These are phyloP conservation scores for Hydrozoanthus tunicans DNA, from an alignment of 64 coral and sea anemone species.

Conservation along the genomic window DNA sequence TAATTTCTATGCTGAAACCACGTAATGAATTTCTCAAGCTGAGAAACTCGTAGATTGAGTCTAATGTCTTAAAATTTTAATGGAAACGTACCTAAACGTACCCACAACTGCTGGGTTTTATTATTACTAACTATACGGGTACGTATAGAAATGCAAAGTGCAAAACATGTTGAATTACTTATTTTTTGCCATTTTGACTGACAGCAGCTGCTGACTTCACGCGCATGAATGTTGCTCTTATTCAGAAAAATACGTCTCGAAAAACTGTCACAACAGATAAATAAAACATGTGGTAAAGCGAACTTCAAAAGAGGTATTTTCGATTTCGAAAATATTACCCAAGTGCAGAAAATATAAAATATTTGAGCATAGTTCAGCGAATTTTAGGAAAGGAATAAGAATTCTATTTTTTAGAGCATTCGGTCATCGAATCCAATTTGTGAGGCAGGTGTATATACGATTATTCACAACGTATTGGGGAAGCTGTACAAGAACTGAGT, in stretches of 20 bases:
- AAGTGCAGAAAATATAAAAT: not conserved
- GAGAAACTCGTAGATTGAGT: not conserved
- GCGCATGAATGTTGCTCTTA: not conserved
- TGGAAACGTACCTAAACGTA: not conserved
- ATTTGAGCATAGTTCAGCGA: not conserved
- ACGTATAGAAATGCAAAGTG: not conserved
- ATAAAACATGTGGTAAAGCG: not conserved
- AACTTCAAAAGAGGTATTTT: not conserved
- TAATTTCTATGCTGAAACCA: not conserved
- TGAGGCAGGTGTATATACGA: constrained; percentile 10
- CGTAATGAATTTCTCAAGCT: constrained; percentile 17
- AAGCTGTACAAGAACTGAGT: constrained; percentile 22
- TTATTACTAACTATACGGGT: not conserved
- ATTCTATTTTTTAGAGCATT: not conserved
- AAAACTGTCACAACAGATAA: not conserved
- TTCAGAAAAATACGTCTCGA: not conserved
- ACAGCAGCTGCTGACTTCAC: not conserved
- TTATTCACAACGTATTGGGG: not conserved
- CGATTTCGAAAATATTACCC: not conserved
- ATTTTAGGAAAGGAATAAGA: not conserved
- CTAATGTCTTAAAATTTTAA: constrained; percentile 10
- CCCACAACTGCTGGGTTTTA: constrained; percentile 25
- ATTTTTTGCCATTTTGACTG: constrained; percentile 12
- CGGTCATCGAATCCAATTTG: not conserved
- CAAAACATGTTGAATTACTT: not conserved